Evolutionary conservation across 2,888 invertebrate species (phyloP).

Genomic region (Ditula angustiorana): DNA sequence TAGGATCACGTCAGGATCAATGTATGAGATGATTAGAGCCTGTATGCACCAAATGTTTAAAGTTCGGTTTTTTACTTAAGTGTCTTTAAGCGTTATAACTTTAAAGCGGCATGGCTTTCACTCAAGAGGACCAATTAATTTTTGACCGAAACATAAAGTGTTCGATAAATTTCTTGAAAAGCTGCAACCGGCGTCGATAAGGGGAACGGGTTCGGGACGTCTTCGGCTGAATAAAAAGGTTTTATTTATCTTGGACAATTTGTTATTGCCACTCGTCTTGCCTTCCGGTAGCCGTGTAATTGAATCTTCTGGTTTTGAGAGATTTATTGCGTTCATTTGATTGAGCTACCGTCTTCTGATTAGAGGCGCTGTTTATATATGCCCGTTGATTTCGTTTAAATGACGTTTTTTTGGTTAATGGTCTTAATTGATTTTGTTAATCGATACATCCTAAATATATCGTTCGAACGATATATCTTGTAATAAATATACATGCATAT

Average conservation of each 20-base stretch:
- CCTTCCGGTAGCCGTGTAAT: slow-evolving; percentile 82
- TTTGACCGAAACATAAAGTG: slow-evolving; percentile 75
- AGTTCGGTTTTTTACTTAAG: slow-evolving; percentile 62
- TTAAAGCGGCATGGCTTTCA: slow-evolving; percentile 74
- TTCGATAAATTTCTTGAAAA: slow-evolving; percentile 75
- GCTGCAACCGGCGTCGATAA: slow-evolving; percentile 61
- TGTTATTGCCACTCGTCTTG: slow-evolving; percentile 80
- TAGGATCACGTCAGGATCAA: slow-evolving; percentile 19
- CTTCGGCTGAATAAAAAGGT: slow-evolving; percentile 75
- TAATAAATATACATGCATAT: too few species aligned
- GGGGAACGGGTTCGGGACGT: slow-evolving; percentile 66
- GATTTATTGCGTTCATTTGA: slow-evolving; percentile 73
- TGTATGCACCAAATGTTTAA: slow-evolving; percentile 50
- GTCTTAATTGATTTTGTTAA: slow-evolving; percentile 36
- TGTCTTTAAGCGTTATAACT: slow-evolving; percentile 71
- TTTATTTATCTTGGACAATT: slow-evolving; percentile 84
- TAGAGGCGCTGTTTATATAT: slow-evolving; percentile 57
- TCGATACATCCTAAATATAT: background rate
- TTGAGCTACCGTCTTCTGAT: slow-evolving; percentile 79
- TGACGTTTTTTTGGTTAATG: slow-evolving; percentile 1
- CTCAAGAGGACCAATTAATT: slow-evolving; percentile 74
- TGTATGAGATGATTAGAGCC: slow-evolving; percentile 45
- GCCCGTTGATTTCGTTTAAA: slow-evolving; percentile 29
- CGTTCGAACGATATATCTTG: background rate
- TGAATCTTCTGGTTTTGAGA: slow-evolving; percentile 82